These are phyloP conservation scores for Bactericera cockerelli DNA, from an alignment of 1,140 invertebrate species.

Conservation along the genomic window DNA sequence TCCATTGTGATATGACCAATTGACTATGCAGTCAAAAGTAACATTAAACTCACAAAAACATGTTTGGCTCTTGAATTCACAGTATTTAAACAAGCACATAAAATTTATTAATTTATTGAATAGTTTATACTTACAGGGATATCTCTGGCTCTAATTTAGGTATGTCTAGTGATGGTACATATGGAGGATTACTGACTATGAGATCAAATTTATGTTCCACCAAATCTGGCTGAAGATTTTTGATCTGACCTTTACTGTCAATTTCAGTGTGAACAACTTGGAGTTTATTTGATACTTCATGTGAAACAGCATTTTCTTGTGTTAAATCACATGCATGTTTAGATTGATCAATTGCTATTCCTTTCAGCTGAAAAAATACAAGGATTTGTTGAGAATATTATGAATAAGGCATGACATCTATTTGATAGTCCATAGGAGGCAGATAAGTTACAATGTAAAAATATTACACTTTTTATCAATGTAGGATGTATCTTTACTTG, in stretches of 20 bases:
- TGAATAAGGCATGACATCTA: too few relatives aligned
- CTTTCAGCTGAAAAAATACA: slow-evolving; percentile 28
- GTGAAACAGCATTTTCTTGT: slow-evolving; percentile 35
- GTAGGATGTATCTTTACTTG: too few relatives aligned
- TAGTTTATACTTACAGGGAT: slow-evolving; percentile 36
- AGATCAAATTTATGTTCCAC: slow-evolving; percentile 35
- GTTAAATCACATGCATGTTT: slow-evolving; percentile 40
- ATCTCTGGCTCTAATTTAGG: slow-evolving; percentile 39
- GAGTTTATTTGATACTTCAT: slow-evolving; percentile 32
- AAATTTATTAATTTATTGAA: too few relatives aligned
- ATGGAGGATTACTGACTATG: slow-evolving; percentile 49
- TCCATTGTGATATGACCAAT: too few relatives aligned
- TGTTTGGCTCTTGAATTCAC: too few relatives aligned
- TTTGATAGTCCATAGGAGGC: too few relatives aligned
- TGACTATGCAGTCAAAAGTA: too few relatives aligned
- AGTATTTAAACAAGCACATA: too few relatives aligned
- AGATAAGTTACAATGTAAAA: too few relatives aligned
- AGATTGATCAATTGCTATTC: slow-evolving; percentile 41
- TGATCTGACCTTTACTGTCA: slow-evolving; percentile 29
- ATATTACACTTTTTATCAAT: too few relatives aligned
- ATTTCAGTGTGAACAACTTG: slow-evolving; percentile 32
- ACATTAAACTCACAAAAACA: too few relatives aligned
- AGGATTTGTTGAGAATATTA: slow-evolving; percentile 13
- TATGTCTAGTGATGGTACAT: slow-evolving; percentile 38
- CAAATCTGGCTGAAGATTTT: slow-evolving; percentile 21